Base-by-base conservation (phyloP, 2,888 invertebrate genomes). In the Cantharis rustica region DNA sequence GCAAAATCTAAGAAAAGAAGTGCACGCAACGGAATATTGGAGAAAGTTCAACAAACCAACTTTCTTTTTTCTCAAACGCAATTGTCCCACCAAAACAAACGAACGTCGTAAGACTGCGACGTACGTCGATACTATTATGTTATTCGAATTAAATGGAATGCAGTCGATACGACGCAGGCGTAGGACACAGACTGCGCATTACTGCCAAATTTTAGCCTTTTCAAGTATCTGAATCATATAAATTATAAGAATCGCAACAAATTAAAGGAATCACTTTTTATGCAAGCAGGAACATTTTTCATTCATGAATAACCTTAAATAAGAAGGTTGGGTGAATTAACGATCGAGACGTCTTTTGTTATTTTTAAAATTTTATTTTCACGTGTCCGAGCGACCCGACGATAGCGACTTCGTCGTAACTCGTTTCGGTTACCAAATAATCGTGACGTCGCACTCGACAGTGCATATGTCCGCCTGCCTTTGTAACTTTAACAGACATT, bases 391-490 rank as follows among this genome's bases (percentile, higher is more conserved):
- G n/a, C 17, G 64, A 20, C 10, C 15, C 13, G 64, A 66, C 64
- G 23, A 20, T 20, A 1, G n/a, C 0, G 16, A n/a, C 20, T 68
- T 69, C n/a, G 68, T 61, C 47, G 13, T 20, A 13, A 16, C 10
- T 75, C 17, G 27, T 61, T 62, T 66, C 23, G 27, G 16, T 70
- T 70, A 66, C 11, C 63, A 26, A 68, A 63, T 20, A 23, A 72
- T 15, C 27, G 81, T 87, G 87, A 87, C 87, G 87, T 87, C 87
- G 87, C 82, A 80, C 81, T 82, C 83, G 81, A 80, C 79, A 85
- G 87, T 88, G 87, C 88, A 88, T 88, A 88, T 88, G 88, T 88
- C 88, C 84, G 88, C 86, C 87, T 80, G 80, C 83, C 86, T 86
- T 86, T 84, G 83, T 86, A 85, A 86, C 82, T 82, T 82, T 84